Base-by-base conservation (phyloP, 1,140 invertebrate genomes). In the Plodia interpunctella region DNA sequence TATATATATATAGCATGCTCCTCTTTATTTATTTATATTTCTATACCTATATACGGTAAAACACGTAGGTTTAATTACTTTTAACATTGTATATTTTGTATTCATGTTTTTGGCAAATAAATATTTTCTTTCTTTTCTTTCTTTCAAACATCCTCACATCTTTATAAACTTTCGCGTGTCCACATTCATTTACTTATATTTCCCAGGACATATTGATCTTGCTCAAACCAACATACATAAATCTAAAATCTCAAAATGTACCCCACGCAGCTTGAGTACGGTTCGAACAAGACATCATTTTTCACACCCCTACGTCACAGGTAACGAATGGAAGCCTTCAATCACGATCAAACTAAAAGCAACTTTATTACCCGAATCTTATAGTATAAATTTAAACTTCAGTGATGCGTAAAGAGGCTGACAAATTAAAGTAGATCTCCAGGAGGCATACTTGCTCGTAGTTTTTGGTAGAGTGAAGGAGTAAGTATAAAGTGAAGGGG, bases 251-350 rank as follows among this genome's bases (percentile, higher is more conserved):
- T 44, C 38, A 6, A 17, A 44, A 44, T 44, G 38, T 13, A 59
- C 55, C 62, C 44, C 38, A 51, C 55, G 55, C 32, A 32, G 17
- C 52, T 57, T 62, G 55, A 63, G 62, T 55, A 25, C 53, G 61
- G 60, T 63, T 35, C 17, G 38, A 63, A 35, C 53, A 53, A 63
- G 62, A 63, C 68, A 67, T 71, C 65, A 71, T 71, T 71, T 71
- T 71, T 71, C 68, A 71, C 53, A 59, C 55, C 57, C 57, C 62
- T 13, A 30, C 15, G 56, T 57, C 56, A 57, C 56, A 57, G 44
- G 56, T 57, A 57, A 30, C 25, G 56, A 57, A 57, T 57, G 51
- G 20, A 53, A 25, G 11, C 21, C 13, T 25, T 25, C 11, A 10
- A 25, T 25, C 19, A 21, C 9, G 0, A 5, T 20, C 49, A 20